These are phyloP conservation scores for Melanotaenia nigrans DNA, from an alignment of 2,797 vertebrate species.

Conservation along the genomic window DNA sequence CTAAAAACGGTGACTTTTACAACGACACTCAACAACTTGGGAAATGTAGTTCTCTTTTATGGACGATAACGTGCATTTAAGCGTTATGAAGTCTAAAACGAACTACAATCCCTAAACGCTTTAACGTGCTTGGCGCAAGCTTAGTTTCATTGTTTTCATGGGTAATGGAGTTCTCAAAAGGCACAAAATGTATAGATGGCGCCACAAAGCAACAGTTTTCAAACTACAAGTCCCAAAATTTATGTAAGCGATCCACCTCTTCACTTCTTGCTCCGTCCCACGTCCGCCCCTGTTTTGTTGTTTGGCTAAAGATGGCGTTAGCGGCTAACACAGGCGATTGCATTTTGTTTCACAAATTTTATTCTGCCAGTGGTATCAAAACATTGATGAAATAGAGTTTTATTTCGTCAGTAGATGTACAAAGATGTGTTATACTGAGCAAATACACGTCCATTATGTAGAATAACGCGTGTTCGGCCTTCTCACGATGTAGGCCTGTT, in stretches of 20 bases:
- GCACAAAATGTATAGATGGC: accelerated
- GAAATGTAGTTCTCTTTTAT: constrained; percentile 59
- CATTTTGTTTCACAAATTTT: constrained; percentile 77
- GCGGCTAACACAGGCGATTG: constrained; percentile 82
- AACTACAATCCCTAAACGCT: constrained; percentile 71
- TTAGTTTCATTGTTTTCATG: accelerated
- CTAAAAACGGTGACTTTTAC: constrained; percentile 75
- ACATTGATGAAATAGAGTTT: constrained; percentile 64
- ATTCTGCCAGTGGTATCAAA: constrained; percentile 71
- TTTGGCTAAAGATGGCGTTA: constrained; percentile 88
- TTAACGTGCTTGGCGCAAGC: accelerated
- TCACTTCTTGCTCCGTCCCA: constrained; percentile 64
- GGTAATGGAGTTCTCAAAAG: constrained; percentile 65
- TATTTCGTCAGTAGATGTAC: constrained; percentile 51
- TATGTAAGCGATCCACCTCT: constrained; percentile 40
- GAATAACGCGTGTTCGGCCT: constrained; percentile 66
- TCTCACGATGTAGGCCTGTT: constrained; percentile 74
- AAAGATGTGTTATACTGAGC: constrained; percentile 59
- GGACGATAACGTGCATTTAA: accelerated
- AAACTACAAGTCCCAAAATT: constrained; percentile 80
- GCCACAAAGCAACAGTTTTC: accelerated
- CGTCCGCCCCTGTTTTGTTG: constrained; percentile 77
- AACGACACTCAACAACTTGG: constrained; percentile 60
- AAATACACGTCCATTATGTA: constrained; percentile 51
- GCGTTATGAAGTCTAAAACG: accelerated